Base-by-base conservation (phyloP, 2,888 invertebrate species). In the Aproaerema taeniolella region DNA sequence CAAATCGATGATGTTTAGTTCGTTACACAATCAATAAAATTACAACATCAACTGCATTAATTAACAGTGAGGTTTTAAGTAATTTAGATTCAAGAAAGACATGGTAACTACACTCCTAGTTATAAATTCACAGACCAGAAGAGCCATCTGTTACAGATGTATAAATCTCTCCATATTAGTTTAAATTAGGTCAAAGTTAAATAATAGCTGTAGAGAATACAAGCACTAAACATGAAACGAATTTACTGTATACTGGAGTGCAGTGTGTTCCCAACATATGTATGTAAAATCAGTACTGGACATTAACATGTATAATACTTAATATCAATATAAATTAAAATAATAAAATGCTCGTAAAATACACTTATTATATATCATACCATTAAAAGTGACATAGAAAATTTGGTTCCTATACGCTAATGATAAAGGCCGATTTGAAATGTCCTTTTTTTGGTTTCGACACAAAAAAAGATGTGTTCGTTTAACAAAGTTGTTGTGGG, bases 371-470 rank as follows among this genome's bases (percentile, higher is more conserved):
- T 52, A 63, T 73, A 35, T 36, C 9, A 73, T 70, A 70, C 64
- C 60, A 64, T 78, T 76, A 74, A 39, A 80, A 83, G 75, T 85
- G 82, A 83, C 82, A 75, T 86, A 85, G 80, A 83, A 82, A 82
- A 77, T 81, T 85, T 75, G 70, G 69, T 75, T 78, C 78, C 73
- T 83, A 83, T 61, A 67, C 55, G 65, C 82, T 82, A 81, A 74
- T 79, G 76, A 79, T 81, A 78, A 57, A 60, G 66, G 58, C 65
- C 73, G 47, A 68, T 69, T 69, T 52, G 64, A 62, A 17, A 3
- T 13, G 17, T 33, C 35, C 13, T 26, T 38, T 38, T 38, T 14
- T 31, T 31, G 12, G 33, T 38, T 12, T 14, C 14, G n/a, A 31
- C 14, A 31, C n/a, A n/a, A n/a, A n/a, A n/a, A n/a, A n/a, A n/a